Percentiles rank a stretch among this genome's conserved stretches.
Conservation (phyloP, 2,113 vertebrate genomes). For the Oophaga pumilio region DNA sequence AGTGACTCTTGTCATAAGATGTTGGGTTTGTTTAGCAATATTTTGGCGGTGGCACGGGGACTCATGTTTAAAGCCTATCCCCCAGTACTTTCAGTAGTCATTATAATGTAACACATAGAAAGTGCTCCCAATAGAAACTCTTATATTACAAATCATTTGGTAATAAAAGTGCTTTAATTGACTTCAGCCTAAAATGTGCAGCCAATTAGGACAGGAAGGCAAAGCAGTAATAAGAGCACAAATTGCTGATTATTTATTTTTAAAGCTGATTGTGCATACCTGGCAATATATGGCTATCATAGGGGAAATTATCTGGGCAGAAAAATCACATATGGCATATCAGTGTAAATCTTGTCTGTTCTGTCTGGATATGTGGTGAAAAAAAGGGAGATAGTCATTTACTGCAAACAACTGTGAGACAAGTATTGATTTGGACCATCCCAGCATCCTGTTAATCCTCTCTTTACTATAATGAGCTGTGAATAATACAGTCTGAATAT, state of each 20-base stretch:
- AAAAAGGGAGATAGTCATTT: not conserved
- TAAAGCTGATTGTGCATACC: not conserved
- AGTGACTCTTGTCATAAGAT: too few relatives aligned
- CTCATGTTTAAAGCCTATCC: too few relatives aligned
- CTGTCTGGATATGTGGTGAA: not conserved
- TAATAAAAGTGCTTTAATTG: constrained; percentile 42
- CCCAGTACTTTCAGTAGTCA: not conserved
- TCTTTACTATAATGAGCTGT: not conserved
- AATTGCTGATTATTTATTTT: not conserved
- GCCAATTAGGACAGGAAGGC: constrained; percentile 20
- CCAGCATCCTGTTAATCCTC: not conserved
- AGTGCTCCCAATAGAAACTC: constrained; percentile 25
- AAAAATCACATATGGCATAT: not conserved
- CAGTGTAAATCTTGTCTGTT: not conserved
- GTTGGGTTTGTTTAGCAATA: too few relatives aligned
- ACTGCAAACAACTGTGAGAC: not conserved
- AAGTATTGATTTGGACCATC: not conserved
- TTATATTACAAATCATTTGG: constrained; percentile 20
- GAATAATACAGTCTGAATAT: not conserved
- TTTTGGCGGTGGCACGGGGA: too few relatives aligned
- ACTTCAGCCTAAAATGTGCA: constrained; percentile 23
- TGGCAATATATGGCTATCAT: not conserved
- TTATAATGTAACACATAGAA: constrained; percentile 19
- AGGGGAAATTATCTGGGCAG: too few relatives aligned
- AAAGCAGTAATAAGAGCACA: constrained; percentile 10